phyloP scores from a whole-genome alignment of 2,113 vertebrate species.

The Sinocyclocheilus grahami region DNA sequence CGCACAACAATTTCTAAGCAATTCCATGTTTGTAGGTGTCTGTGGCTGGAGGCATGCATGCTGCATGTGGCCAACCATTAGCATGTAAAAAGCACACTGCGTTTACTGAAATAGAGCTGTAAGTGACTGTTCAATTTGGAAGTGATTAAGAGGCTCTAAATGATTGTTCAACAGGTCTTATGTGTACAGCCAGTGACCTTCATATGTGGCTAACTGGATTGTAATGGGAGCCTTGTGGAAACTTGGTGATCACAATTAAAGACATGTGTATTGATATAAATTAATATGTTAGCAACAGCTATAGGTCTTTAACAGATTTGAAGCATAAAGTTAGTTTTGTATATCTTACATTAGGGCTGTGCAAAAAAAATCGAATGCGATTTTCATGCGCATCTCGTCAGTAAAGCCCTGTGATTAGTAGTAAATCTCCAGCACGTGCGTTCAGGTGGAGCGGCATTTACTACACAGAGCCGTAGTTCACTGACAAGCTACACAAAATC shows the following conservation, averaged over 20 bases:
- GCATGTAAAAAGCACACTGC: neutral
- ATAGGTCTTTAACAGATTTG: neutral
- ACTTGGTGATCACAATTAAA: neutral
- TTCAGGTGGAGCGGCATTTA: too few species aligned
- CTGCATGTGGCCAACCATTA: slow-evolving; percentile 5
- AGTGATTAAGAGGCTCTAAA: neutral
- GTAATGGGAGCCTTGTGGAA: neutral
- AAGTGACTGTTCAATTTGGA: slow-evolving; percentile 13
- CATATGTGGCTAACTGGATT: too few species aligned
- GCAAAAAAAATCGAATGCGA: too few species aligned
- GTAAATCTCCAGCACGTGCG: too few species aligned
- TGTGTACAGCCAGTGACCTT: too few species aligned
- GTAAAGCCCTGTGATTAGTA: too few species aligned
- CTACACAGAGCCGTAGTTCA: too few species aligned
- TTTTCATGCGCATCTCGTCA: too few species aligned
- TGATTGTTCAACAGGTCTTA: neutral
- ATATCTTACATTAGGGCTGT: neutral
- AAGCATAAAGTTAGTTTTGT: neutral
- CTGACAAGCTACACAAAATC: too few species aligned
- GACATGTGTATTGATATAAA: neutral
- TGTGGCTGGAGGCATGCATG: neutral
- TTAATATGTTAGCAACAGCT: neutral
- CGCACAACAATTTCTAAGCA: neutral
- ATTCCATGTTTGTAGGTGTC: slow-evolving; percentile 25
- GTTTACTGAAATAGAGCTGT: neutral